phyloP scores from a whole-genome alignment of 1,140 invertebrate species.

The Chrysopa pallens region DNA sequence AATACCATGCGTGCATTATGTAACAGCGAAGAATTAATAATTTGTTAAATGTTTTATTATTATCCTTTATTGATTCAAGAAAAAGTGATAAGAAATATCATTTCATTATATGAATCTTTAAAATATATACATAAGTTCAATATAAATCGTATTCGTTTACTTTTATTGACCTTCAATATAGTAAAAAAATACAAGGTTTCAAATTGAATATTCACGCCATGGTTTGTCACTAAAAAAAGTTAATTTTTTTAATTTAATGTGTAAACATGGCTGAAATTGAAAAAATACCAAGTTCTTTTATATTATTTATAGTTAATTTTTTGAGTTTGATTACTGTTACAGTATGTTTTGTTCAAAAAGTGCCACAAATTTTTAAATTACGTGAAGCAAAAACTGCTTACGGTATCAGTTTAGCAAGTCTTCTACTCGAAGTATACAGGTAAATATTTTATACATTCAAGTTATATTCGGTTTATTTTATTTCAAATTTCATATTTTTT shows the following conservation, averaged over 20 bases:
- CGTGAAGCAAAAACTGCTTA: conserved; percentile 32
- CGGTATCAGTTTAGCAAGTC: conserved; percentile 38
- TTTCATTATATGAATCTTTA: too few relatives aligned
- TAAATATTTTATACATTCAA: conserved; percentile 16
- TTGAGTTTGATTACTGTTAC: conserved; percentile 44
- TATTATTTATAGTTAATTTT: conserved; percentile 19
- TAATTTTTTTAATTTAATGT: too few relatives aligned
- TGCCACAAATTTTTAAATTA: conserved; percentile 48
- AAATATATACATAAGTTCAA: background rate
- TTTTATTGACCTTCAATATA: background rate
- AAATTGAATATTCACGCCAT: background rate
- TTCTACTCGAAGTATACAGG: conserved; percentile 47
- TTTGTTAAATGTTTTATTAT: too few relatives aligned
- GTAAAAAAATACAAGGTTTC: background rate
- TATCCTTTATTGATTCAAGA: too few relatives aligned
- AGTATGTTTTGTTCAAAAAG: conserved; percentile 46
- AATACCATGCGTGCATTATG: too few relatives aligned
- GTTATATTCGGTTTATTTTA: conserved; percentile 1
- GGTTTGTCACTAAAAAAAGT: too few relatives aligned
- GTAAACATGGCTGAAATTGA: background rate
- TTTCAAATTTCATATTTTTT: conserved; percentile 23
- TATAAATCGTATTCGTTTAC: background rate
- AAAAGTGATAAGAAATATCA: too few relatives aligned
- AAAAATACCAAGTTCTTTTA: background rate
- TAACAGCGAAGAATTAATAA: too few relatives aligned